Percentiles rank a stretch among this genome's conserved stretches.
These are phyloP conservation scores for Pinctada fucata DNA, from an alignment of 2,888 invertebrate species.

Conservation along the genomic window DNA sequence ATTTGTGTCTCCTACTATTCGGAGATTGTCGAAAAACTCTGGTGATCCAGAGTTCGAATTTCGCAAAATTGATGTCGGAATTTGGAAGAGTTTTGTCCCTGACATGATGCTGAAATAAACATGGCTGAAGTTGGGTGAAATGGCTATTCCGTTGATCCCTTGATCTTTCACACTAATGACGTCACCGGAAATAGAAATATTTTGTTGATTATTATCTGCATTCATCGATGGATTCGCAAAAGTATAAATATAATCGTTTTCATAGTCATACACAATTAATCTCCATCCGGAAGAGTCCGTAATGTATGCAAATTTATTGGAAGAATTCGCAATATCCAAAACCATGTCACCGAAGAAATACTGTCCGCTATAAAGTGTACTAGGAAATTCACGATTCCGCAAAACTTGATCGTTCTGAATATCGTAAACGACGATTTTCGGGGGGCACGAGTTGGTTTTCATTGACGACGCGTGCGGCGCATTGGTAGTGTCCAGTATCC, in stretches of 20 bases:
- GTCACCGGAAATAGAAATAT: slow-evolving; percentile 46
- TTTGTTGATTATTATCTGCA: slow-evolving; percentile 36
- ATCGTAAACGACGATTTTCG: slow-evolving; percentile 57
- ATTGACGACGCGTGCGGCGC: slow-evolving; percentile 8
- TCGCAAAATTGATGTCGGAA: slow-evolving; percentile 48
- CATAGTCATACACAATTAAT: slow-evolving; percentile 55
- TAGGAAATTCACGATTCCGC: slow-evolving; percentile 47
- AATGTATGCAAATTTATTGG: slow-evolving; percentile 54
- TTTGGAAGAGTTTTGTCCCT: slow-evolving; percentile 50
- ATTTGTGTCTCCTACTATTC: slow-evolving; percentile 47
- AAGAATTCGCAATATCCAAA: slow-evolving; percentile 43
- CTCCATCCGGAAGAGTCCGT: slow-evolving; percentile 53
- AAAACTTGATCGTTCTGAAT: slow-evolving; percentile 44
- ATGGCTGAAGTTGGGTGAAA: slow-evolving; percentile 55
- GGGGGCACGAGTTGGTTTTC: slow-evolving; percentile 43
- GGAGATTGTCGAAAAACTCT: slow-evolving; percentile 42
- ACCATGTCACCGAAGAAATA: slow-evolving; percentile 61
- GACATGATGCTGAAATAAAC: slow-evolving; percentile 57
- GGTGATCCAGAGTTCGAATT: slow-evolving; percentile 21
- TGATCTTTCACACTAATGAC: slow-evolving; percentile 32
- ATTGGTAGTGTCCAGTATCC: slow-evolving; percentile 58
- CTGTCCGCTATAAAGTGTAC: slow-evolving; percentile 34
- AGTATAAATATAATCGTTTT: slow-evolving; percentile 39
- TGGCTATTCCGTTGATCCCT: slow-evolving; percentile 59
- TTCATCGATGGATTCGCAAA: slow-evolving; percentile 50